Percentiles rank a stretch among this genome's conserved stretches.
These are phyloP conservation scores for Channa argus DNA, from an alignment of 2,113 vertebrate genomes.

Conservation along the genomic window DNA sequence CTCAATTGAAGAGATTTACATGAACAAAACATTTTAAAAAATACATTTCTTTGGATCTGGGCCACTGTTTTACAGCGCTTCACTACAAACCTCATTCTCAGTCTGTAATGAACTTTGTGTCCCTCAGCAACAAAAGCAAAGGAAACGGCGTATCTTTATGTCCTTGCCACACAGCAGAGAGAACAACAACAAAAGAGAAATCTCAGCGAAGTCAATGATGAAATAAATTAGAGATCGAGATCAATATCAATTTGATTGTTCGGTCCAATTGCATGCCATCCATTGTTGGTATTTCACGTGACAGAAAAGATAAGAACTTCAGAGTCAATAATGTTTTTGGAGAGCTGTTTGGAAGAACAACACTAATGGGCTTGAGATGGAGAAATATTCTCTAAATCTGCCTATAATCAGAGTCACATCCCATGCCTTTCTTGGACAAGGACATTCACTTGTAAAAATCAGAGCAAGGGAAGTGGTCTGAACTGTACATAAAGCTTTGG, in stretches of 20 bases:
- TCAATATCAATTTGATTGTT: conserved; percentile 43
- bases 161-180: conserved; percentile 30
- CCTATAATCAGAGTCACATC: not conserved
- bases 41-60: conserved; percentile 16
- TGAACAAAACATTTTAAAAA: not conserved
- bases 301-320: conserved; percentile 45
- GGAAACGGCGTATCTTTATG: conserved; percentile 47
- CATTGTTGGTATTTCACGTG: conserved; percentile 22
- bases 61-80: conserved; percentile 37
- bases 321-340: conserved; percentile 9
- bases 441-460: conserved; percentile 7
- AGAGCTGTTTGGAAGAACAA: not conserved
- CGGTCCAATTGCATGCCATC: not conserved
- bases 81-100: conserved; percentile 31
- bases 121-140: conserved; percentile 49
- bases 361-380: conserved; percentile 9
- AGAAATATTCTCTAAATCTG: conserved; percentile 2
- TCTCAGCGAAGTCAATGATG: conserved; percentile 45
- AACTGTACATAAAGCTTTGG: conserved; percentile 69
- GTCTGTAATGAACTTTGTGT: conserved; percentile 46
- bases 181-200: conserved; percentile 49
- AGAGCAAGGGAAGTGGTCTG: conserved; percentile 20
- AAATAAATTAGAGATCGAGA: conserved; percentile 66
- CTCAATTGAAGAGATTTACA: not conserved
- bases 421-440: conserved; percentile 12